These are phyloP conservation scores for Drosophila carrolli DNA, from an alignment of 1,140 invertebrate species.

Conservation along the genomic window DNA sequence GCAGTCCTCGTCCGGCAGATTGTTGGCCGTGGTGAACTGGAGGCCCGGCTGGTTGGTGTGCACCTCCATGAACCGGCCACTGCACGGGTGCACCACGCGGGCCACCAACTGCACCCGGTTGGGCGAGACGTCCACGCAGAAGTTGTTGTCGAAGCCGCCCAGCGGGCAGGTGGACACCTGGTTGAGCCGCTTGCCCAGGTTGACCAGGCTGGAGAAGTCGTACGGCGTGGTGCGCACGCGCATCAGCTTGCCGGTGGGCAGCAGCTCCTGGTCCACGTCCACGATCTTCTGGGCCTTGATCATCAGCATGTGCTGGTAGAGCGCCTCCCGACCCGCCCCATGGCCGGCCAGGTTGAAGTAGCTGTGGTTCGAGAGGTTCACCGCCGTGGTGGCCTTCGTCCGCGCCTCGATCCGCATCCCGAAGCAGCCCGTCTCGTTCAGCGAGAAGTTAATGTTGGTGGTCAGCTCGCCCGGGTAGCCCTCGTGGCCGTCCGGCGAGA, in stretches of 20 bases:
- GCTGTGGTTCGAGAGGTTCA: slow-evolving; percentile 96
- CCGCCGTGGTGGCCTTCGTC: slow-evolving; percentile 91
- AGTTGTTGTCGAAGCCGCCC: slow-evolving; percentile 91
- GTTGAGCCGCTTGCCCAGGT: slow-evolving; percentile 85
- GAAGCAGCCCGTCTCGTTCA: slow-evolving; percentile 90
- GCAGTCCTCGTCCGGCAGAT: slow-evolving; percentile 86
- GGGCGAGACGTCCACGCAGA: slow-evolving; percentile 86
- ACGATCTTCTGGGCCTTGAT: slow-evolving; percentile 92
- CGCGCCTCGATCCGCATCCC: slow-evolving; percentile 90
- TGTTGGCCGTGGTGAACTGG: slow-evolving; percentile 95
- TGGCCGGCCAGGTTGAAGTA: slow-evolving; percentile 97
- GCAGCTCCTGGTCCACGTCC: slow-evolving; percentile 89
- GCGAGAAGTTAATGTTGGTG: slow-evolving; percentile 89
- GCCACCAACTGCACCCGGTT: slow-evolving; percentile 66
- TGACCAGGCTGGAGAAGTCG: slow-evolving; percentile 88
- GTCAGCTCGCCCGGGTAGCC: slow-evolving; percentile 93
- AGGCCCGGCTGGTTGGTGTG: slow-evolving; percentile 94
- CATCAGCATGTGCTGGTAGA: slow-evolving; percentile 90
- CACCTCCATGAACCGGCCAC: slow-evolving; percentile 91
- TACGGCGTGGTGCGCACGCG: slow-evolving; percentile 88
- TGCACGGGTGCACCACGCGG: slow-evolving; percentile 88
- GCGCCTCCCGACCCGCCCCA: slow-evolving; percentile 84
- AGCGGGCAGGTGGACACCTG: slow-evolving; percentile 75
- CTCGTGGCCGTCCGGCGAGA: slow-evolving; percentile 93
- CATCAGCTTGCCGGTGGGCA: slow-evolving; percentile 91